phyloP scores from a whole-genome alignment of 2,888 invertebrate species.

The Lepidocyrtoides sp. region DNA sequence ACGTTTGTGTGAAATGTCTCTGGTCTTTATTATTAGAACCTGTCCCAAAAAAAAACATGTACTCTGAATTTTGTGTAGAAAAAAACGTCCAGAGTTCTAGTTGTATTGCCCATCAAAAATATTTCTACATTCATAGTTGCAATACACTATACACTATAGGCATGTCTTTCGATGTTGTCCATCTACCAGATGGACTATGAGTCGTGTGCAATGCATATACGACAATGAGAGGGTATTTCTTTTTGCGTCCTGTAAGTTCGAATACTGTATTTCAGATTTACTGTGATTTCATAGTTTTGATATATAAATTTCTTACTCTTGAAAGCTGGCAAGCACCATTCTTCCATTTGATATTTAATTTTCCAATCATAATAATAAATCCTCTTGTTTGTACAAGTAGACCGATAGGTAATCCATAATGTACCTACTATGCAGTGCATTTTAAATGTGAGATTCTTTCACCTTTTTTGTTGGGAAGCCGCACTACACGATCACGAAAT shows the following conservation, averaged over 20 bases:
- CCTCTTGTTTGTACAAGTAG: not conserved
- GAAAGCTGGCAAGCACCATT: not conserved
- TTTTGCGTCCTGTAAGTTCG: too few species aligned
- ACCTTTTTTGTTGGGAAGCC: too few species aligned
- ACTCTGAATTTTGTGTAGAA: not conserved
- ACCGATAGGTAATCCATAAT: too few species aligned
- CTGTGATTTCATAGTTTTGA: too few species aligned
- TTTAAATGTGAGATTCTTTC: too few species aligned
- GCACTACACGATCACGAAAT: too few species aligned
- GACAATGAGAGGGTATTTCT: too few species aligned
- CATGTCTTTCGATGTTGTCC: not conserved
- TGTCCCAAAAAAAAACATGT: constrained; percentile 13
- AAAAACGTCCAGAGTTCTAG: not conserved
- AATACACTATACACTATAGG: not conserved
- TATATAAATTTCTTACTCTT: too few species aligned
- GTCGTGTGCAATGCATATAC: too few species aligned
- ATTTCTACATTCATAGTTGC: not conserved
- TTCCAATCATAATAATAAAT: constrained; percentile 5
- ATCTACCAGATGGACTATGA: too few species aligned
- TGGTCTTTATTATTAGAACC: constrained; percentile 29
- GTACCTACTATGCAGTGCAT: too few species aligned
- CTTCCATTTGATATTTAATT: constrained; percentile 19
- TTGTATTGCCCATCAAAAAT: constrained; percentile 2
- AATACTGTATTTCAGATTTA: too few species aligned
- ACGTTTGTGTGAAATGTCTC: constrained; percentile 34